Evolutionary conservation across 2,113 vertebrate species (phyloP).

Genomic region (Menura novaehollandiae): DNA sequence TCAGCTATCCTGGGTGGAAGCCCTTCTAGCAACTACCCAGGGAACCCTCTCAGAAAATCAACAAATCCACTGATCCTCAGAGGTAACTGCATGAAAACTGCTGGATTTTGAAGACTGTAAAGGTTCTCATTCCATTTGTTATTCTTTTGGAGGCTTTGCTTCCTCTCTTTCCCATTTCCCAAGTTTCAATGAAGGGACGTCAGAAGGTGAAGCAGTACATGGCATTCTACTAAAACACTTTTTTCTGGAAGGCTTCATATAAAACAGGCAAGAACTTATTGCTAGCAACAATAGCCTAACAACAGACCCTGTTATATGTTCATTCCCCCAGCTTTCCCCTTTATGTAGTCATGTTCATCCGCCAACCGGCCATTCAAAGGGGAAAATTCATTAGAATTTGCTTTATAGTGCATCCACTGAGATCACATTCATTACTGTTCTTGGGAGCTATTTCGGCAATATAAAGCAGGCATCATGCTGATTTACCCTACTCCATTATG

Average conservation of each 20-base stretch:
- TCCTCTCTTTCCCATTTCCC: not conserved
- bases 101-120: not conserved
- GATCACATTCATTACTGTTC: not conserved
- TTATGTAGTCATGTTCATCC: not conserved
- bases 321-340: not conserved
- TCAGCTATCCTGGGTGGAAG: not conserved
- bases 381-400: slow-evolving; percentile 1
- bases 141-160: not conserved
- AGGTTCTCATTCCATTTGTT: not conserved
- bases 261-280: not conserved
- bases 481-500: not conserved
- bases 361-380: not conserved
- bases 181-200: not conserved
- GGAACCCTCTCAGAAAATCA: not conserved
- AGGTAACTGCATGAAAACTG: not conserved
- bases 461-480: not conserved
- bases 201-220: not conserved
- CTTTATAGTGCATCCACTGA: not conserved
- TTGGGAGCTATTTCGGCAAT: not conserved
- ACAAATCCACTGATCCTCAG: not conserved
- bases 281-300: not conserved
- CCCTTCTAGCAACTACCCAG: not conserved
- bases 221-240: not conserved
- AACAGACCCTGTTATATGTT: not conserved
- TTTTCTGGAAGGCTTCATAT: not conserved